phyloP scores from a whole-genome alignment of 2,113 vertebrate genomes.

The Mohoua ochrocephala region DNA sequence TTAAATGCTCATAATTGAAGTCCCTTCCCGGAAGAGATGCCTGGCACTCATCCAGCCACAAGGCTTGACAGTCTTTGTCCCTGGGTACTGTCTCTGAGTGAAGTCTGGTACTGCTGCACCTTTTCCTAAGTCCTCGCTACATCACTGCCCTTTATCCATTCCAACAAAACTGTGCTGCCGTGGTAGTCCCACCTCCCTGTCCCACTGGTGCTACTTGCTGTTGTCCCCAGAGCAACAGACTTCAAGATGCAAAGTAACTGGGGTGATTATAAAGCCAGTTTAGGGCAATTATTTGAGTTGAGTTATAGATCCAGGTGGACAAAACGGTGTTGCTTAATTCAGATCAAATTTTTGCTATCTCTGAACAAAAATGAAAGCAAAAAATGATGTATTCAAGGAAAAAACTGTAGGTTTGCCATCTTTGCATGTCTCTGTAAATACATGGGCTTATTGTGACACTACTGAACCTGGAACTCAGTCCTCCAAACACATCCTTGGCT shows the following conservation, averaged over 20 bases:
- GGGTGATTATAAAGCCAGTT: neutral
- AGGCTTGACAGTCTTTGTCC: neutral
- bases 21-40: neutral
- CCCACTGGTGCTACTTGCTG: neutral
- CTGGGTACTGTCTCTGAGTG: neutral
- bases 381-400: neutral
- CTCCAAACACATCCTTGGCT: conserved; percentile 45
- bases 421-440: neutral
- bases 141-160: neutral
- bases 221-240: neutral
- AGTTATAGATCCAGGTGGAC: neutral
- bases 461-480: conserved; percentile 24
- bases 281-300: neutral
- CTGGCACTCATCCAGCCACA: neutral
- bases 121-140: neutral
- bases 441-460: neutral
- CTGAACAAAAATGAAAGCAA: neutral
- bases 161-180: neutral
- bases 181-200: neutral
- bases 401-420: neutral
- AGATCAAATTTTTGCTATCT: neutral
- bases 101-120: neutral
- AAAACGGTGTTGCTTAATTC: neutral
- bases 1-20: neutral
- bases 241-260: neutral